phyloP scores from a whole-genome alignment of 2,113 vertebrate species.

The Philantomba maxwellii region DNA sequence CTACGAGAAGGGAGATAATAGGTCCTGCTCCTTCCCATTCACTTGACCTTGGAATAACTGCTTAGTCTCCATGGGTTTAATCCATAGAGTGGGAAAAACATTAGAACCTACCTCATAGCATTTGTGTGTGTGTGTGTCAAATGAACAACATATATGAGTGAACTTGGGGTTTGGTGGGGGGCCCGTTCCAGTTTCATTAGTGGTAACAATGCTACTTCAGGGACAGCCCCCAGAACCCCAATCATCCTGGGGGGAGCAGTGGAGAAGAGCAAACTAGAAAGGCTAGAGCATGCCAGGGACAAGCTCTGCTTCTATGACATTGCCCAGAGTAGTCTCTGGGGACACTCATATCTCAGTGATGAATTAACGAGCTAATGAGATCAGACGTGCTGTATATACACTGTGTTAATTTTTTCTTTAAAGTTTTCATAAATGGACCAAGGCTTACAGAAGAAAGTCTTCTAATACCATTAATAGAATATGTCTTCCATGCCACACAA shows the following conservation, averaged over 20 bases:
- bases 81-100: background rate
- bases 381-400: background rate
- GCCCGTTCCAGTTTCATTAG: background rate
- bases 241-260: background rate
- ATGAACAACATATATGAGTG: background rate
- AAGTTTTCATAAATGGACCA: background rate
- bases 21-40: background rate
- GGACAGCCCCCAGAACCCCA: background rate
- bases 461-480: background rate
- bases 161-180: background rate
- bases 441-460: constrained; percentile 2
- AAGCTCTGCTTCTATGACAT: background rate
- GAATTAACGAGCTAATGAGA: constrained; percentile 49
- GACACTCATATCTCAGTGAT: background rate
- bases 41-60: background rate
- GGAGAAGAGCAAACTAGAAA: background rate
- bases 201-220: background rate
- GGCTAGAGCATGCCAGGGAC: background rate
- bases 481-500: background rate
- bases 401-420: constrained; percentile 39
- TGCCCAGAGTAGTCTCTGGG: constrained; percentile 3
- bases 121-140: background rate
- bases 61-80: background rate
- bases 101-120: background rate
- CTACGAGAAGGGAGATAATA: background rate